These are phyloP conservation scores for Heptranchias perlo DNA, from an alignment of 2,113 vertebrate genomes.

Conservation along the genomic window DNA sequence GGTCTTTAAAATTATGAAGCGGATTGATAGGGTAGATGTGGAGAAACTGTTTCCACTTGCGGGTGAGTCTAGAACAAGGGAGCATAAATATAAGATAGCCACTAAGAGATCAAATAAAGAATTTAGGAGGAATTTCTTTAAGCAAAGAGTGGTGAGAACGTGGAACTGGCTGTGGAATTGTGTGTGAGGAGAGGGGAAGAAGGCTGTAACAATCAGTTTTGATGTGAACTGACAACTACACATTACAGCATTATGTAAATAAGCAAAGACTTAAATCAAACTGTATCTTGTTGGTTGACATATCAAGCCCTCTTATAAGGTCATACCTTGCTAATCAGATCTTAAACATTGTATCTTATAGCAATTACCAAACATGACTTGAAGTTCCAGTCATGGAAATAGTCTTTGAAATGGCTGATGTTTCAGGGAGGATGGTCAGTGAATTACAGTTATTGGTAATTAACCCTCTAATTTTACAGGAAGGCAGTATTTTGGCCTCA, in stretches of 20 bases:
- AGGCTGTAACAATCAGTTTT: neutral
- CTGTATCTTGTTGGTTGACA: slow-evolving; percentile 20
- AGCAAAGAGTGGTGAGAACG: neutral
- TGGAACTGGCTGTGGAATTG: neutral
- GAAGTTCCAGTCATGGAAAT: slow-evolving; percentile 15
- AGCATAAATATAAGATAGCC: neutral
- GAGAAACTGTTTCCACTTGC: neutral
- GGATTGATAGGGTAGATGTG: neutral
- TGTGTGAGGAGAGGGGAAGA: neutral
- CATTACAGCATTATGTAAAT: slow-evolving; percentile 28
- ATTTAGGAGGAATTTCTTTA: neutral
- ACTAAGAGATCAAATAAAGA: neutral
- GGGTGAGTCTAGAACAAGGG: neutral
- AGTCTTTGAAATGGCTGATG: slow-evolving; percentile 6
- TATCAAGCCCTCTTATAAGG: slow-evolving; percentile 9
- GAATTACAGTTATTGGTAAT: slow-evolving; percentile 21
- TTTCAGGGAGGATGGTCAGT: neutral
- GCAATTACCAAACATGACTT: slow-evolving; percentile 26
- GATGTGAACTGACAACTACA: slow-evolving; percentile 23
- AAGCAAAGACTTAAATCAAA: slow-evolving; percentile 19
- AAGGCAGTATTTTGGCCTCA: neutral
- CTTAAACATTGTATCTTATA: neutral
- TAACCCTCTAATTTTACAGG: slow-evolving; percentile 1
- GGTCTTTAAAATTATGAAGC: neutral
- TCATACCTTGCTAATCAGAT: slow-evolving; percentile 23